phyloP scores from a whole-genome alignment of 2,888 invertebrate genomes.

The Euplexia lucipara region DNA sequence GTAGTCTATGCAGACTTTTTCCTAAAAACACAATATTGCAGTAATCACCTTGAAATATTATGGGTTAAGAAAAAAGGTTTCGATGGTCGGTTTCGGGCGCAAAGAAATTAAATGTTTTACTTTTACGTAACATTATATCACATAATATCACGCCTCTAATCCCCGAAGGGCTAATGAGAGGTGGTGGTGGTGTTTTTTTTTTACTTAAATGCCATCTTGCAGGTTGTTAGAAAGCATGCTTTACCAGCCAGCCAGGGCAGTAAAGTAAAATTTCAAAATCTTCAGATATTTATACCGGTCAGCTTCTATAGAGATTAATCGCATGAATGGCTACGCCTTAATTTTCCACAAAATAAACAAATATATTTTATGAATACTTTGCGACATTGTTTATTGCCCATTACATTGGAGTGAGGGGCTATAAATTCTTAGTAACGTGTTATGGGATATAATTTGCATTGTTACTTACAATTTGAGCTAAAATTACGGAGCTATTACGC shows the following conservation, averaged over 20 bases:
- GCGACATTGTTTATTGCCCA: constrained; percentile 73
- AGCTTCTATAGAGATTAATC: constrained; percentile 10
- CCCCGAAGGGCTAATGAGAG: no score
- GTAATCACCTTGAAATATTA: no score
- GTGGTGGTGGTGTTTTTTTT: no score
- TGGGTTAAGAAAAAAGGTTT: no score
- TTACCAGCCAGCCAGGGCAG: neutral
- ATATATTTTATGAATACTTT: constrained; percentile 64
- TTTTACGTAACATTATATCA: no score
- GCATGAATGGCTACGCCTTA: constrained; percentile 15
- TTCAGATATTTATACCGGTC: neutral
- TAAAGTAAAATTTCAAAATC: neutral
- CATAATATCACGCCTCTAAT: no score
- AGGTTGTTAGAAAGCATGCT: neutral
- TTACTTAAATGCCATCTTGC: no score
- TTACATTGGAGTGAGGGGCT: constrained; percentile 69
- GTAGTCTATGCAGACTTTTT: no score
- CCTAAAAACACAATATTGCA: no score
- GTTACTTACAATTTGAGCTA: constrained; percentile 67
- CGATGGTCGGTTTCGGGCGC: no score
- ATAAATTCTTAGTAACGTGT: constrained; percentile 74
- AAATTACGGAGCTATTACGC: constrained; percentile 62
- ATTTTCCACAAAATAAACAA: constrained; percentile 52
- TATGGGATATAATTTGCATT: constrained; percentile 73
- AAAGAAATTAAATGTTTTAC: no score